phyloP scores from a whole-genome alignment of 2,888 invertebrate genomes.

The Protonemura montana region DNA sequence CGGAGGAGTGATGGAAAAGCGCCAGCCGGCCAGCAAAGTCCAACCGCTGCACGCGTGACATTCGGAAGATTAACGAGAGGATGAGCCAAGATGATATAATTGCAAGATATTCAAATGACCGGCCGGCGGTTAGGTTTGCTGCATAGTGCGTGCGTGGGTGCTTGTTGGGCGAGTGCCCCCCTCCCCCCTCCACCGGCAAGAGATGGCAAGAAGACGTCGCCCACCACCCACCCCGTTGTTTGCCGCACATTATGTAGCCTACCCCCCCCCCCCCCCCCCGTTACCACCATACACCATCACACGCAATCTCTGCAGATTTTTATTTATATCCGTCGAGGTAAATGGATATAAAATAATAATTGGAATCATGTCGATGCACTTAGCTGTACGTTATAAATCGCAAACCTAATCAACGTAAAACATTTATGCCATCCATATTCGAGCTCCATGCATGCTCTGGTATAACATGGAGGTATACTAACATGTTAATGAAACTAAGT shows the following conservation, averaged over 20 bases:
- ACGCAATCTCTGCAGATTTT: neutral
- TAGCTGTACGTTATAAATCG: neutral
- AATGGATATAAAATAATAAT: neutral
- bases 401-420: neutral
- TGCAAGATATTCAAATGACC: neutral
- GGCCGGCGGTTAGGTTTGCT: neutral
- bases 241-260: neutral
- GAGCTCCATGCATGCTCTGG: neutral
- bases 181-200: too few species aligned
- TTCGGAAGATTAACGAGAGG: neutral
- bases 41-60: neutral
- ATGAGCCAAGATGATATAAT: conserved; percentile 7
- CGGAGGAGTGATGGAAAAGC: neutral
- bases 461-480: neutral
- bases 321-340: neutral
- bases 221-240: neutral
- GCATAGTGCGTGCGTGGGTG: neutral
- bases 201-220: neutral
- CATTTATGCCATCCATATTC: neutral
- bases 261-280: neutral
- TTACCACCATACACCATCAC: neutral
- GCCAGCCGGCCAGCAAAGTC: neutral
- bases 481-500: neutral
- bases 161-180: too few species aligned
- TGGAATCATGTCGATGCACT: neutral